A percentile compares a stretch with the other conserved stretches of the same genome.
Conservation (phyloP, 64 coral and sea anemone species). For the Actinia tenebrosa region DNA sequence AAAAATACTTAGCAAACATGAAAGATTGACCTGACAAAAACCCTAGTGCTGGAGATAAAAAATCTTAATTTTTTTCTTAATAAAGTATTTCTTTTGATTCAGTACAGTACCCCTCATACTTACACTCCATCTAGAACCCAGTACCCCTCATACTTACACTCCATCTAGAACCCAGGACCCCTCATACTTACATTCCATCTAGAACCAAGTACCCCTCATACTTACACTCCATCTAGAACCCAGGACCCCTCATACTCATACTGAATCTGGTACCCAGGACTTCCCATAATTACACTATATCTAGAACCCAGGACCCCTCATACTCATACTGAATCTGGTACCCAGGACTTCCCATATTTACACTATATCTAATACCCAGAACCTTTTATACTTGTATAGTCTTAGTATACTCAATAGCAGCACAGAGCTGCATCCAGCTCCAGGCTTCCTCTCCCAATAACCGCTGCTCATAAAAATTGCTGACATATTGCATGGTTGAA, state of each 20-base stretch:
- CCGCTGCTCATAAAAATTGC: conserved; percentile 61
- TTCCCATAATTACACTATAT: background rate
- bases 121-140: too few species aligned
- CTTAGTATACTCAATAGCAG: conserved; percentile 92
- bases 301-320: background rate
- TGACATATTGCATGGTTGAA: conserved; percentile 89
- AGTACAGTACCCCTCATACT: too few species aligned
- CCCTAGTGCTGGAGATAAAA: too few species aligned
- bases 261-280: background rate
- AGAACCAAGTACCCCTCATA: too few species aligned
- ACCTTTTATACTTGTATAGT: conserved; percentile 34
- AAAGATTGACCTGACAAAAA: too few species aligned
- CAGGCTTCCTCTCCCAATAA: conserved; percentile 85
- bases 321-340: background rate
- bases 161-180: background rate
- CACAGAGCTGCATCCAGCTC: conserved; percentile 99
- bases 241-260: background rate
- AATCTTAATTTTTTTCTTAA: too few species aligned
- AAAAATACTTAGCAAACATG: too few species aligned
- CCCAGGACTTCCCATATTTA: background rate
- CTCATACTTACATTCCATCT: background rate
- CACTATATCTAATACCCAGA: background rate
- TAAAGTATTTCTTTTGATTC: too few species aligned
- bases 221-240: too few species aligned
- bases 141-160: too few species aligned